phyloP scores from a whole-genome alignment of 2,888 invertebrate species.

The Tiliacea citrago region DNA sequence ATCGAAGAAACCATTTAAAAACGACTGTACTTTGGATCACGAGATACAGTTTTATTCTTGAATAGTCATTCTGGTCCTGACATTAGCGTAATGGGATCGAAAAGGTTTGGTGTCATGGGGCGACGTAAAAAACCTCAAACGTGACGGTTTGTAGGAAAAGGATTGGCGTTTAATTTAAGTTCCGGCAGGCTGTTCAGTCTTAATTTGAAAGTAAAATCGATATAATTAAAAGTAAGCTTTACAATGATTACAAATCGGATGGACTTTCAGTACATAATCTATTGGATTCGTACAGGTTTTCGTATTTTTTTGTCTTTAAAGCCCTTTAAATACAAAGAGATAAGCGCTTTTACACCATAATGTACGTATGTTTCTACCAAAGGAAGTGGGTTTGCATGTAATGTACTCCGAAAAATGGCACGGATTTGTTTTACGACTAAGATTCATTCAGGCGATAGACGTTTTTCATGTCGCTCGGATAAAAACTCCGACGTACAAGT shows the following conservation, averaged over 20 bases:
- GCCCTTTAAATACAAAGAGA: constrained; percentile 28
- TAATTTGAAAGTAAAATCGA: neutral
- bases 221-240: neutral
- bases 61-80: constrained; percentile 72
- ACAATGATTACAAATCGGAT: neutral
- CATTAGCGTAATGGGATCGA: constrained; percentile 75
- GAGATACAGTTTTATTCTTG: constrained; percentile 65
- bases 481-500: constrained; percentile 62
- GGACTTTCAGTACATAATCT: constrained; percentile 1
- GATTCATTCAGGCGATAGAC: constrained; percentile 68
- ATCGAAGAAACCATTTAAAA: constrained; percentile 4
- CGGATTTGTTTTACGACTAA: constrained; percentile 69
- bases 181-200: neutral
- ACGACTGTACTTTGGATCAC: constrained; percentile 51
- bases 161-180: constrained; percentile 15
- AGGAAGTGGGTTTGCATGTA: constrained; percentile 68
- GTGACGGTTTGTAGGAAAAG: constrained; percentile 14
- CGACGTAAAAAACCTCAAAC: constrained; percentile 41
- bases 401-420: constrained; percentile 64
- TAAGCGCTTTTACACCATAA: constrained; percentile 58
- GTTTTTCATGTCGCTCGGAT: constrained; percentile 67
- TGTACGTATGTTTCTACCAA: constrained; percentile 53
- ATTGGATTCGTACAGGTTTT: neutral
- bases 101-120: constrained; percentile 60
- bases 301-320: neutral